These are phyloP conservation scores for Spea multiplicata DNA, from an alignment of 2,113 vertebrate species.

Conservation along the genomic window DNA sequence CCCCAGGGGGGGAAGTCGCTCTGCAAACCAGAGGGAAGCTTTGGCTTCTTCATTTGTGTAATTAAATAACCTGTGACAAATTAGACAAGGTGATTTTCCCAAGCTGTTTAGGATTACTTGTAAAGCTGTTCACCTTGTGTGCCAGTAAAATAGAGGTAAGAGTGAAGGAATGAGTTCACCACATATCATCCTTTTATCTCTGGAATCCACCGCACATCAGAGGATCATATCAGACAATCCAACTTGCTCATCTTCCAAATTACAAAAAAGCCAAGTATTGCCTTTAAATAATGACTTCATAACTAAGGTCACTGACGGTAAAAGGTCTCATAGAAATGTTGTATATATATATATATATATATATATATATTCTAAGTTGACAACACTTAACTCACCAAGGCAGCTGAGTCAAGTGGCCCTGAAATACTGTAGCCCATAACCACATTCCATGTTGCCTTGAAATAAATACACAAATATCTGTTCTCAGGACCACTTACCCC, in stretches of 20 bases:
- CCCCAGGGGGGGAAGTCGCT: conserved; percentile 56
- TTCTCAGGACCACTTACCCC: too few species aligned
- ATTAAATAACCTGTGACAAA: conserved; percentile 77
- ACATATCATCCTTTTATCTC: background rate
- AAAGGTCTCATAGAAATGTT: too few species aligned
- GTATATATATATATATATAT: too few species aligned
- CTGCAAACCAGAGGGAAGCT: conserved; percentile 58
- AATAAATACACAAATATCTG: too few species aligned
- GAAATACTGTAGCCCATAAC: too few species aligned
- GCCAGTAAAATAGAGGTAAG: background rate
- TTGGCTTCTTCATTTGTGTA: conserved; percentile 73
- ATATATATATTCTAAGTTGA: too few species aligned
- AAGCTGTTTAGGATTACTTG: conserved; percentile 50
- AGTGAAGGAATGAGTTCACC: background rate
- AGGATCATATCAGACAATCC: background rate
- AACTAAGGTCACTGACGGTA: too few species aligned
- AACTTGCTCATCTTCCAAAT: background rate
- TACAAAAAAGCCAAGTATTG: background rate
- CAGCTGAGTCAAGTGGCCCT: too few species aligned
- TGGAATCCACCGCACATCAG: background rate
- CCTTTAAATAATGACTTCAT: background rate
- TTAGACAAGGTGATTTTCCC: conserved; percentile 61
- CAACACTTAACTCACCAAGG: too few species aligned
- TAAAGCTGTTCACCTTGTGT: conserved; percentile 48
- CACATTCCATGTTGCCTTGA: too few species aligned